Percentiles rank a stretch among this genome's conserved stretches.
These are phyloP conservation scores for Dreissena rostriformis DNA, from an alignment of 1,140 invertebrate species.

Conservation along the genomic window DNA sequence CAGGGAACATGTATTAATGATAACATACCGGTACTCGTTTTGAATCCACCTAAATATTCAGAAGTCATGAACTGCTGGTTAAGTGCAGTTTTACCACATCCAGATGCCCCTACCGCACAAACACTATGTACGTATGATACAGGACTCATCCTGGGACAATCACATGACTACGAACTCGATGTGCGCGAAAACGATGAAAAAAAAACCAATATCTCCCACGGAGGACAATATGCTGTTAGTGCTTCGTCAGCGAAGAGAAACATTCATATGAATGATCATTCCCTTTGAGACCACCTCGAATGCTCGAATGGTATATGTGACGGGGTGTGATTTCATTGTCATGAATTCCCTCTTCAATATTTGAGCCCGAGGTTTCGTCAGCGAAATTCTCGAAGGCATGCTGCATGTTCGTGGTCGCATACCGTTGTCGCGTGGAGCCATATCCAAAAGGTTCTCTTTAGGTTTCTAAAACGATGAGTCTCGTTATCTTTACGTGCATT, in stretches of 20 bases:
- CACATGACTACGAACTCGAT: constrained; percentile 13
- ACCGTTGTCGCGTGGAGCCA: constrained; percentile 54
- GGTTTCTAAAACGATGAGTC: constrained; percentile 69
- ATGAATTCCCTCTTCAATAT: constrained; percentile 38
- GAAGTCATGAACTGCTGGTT: constrained; percentile 96
- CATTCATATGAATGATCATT: constrained; percentile 92
- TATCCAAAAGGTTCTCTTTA: constrained; percentile 45
- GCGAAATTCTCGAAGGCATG: constrained; percentile 68
- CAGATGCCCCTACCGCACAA: neutral
- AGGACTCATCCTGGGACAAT: constrained; percentile 17
- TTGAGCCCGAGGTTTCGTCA: constrained; percentile 61
- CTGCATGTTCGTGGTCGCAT: constrained; percentile 72
- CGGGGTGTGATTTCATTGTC: constrained; percentile 81
- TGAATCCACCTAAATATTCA: constrained; percentile 96
- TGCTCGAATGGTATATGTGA: constrained; percentile 91
- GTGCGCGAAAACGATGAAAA: neutral
- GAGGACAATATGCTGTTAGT: constrained; percentile 86
- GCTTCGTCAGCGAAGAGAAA: constrained; percentile 88
- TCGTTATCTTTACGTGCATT: constrained; percentile 57
- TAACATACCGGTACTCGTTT: constrained; percentile 83
- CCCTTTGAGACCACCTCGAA: constrained; percentile 95
- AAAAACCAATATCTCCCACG: constrained; percentile 70
- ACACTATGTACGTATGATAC: neutral
- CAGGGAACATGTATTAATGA: no score
- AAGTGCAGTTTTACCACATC: constrained; percentile 90